These are phyloP conservation scores for Coregonus suidteri DNA, from an alignment of 2,797 vertebrate genomes.

Conservation along the genomic window DNA sequence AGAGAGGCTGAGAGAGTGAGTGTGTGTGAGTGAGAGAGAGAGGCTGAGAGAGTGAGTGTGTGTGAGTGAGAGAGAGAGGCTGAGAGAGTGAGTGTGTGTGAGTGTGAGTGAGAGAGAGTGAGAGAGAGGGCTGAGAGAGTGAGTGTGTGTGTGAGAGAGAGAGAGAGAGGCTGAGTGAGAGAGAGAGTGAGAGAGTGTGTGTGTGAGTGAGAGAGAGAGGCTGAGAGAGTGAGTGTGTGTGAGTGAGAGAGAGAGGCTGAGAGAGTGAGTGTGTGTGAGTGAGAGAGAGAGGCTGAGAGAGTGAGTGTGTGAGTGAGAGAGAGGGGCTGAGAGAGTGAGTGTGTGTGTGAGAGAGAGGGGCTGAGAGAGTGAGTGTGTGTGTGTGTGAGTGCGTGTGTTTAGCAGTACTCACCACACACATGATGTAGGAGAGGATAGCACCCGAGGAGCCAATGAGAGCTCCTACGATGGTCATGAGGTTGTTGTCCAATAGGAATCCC, in stretches of 20 bases:
- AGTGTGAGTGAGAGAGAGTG: neutral
- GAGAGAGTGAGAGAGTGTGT: too few relatives aligned
- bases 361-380: neutral
- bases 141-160: too few relatives aligned
- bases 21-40: too few relatives aligned
- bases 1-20: too few relatives aligned
- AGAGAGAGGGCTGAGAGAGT: too few relatives aligned
- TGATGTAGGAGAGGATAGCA: slow-evolving; percentile 79
- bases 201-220: too few relatives aligned
- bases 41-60: neutral
- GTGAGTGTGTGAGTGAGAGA: neutral
- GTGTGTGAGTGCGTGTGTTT: neutral
- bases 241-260: too few relatives aligned
- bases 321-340: neutral
- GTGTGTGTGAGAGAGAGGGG: too few relatives aligned
- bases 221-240: too few relatives aligned
- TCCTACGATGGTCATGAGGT: slow-evolving; percentile 79
- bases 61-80: too few relatives aligned
- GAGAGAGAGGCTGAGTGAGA: too few relatives aligned
- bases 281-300: too few relatives aligned
- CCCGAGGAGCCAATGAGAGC: slow-evolving; percentile 81
- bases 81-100: neutral
- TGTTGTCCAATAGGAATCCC: slow-evolving; percentile 80
- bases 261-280: neutral
- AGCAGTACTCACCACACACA: slow-evolving; percentile 76